A percentile compares a stretch with the other conserved stretches of the same genome.
phyloP scores from a whole-genome alignment of 2,888 invertebrate species.

The Nomada hirtipes region DNA sequence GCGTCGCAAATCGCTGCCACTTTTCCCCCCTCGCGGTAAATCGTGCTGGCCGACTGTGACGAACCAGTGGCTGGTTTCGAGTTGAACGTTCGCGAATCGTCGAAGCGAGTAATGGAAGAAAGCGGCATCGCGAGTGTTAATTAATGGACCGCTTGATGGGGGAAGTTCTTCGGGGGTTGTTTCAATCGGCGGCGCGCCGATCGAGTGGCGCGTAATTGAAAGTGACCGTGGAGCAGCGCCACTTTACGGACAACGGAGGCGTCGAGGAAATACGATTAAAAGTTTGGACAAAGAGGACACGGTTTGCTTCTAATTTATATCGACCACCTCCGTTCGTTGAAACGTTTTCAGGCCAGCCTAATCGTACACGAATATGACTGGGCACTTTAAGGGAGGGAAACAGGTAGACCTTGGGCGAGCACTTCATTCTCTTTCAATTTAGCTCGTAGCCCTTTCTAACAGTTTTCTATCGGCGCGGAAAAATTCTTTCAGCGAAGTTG shows the following conservation, averaged over 20 bases:
- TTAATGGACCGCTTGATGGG: not conserved
- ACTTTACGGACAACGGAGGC: slow-evolving; percentile 5
- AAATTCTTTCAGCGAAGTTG: not conserved
- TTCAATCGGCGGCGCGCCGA: not conserved
- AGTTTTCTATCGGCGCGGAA: not conserved
- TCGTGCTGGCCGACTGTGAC: not conserved
- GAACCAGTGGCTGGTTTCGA: not conserved
- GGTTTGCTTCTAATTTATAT: slow-evolving; percentile 37
- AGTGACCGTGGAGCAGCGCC: slow-evolving; percentile 6
- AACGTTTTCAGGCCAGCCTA: not conserved
- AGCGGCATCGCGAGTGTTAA: not conserved
- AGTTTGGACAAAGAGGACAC: slow-evolving; percentile 16
- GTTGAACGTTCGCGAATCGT: too few species aligned
- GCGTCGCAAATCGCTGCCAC: not conserved
- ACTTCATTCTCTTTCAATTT: not conserved
- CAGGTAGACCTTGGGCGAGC: not conserved
- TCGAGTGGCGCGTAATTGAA: slow-evolving; percentile 42
- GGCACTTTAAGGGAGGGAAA: slow-evolving; percentile 14
- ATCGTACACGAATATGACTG: slow-evolving; percentile 46
- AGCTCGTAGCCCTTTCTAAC: not conserved
- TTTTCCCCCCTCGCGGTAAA: not conserved
- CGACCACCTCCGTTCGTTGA: slow-evolving; percentile 25
- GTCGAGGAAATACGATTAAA: slow-evolving; percentile 30
- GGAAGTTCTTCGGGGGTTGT: not conserved
- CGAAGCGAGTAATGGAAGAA: too few species aligned